phyloP scores from a whole-genome alignment of 2,113 vertebrate genomes.

The Notothenia rossii region DNA sequence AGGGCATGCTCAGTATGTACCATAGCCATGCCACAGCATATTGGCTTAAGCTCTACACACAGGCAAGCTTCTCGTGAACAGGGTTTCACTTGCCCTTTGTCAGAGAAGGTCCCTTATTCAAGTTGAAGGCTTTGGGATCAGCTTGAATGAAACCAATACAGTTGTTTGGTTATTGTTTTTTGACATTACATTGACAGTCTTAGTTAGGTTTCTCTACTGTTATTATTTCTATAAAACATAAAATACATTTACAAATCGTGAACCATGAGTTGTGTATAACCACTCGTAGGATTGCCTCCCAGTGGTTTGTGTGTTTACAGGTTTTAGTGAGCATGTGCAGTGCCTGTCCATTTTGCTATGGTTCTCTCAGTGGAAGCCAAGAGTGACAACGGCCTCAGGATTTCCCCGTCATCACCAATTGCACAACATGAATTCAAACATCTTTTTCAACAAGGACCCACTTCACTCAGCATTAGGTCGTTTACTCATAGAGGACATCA shows the following conservation, averaged over 20 bases:
- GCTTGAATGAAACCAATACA: slow-evolving; percentile 68
- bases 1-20: slow-evolving; percentile 78
- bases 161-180: slow-evolving; percentile 35
- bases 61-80: slow-evolving; percentile 73
- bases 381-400: slow-evolving; percentile 73
- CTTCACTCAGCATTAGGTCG: slow-evolving; percentile 47
- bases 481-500: slow-evolving; percentile 37
- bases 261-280: not conserved
- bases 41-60: slow-evolving; percentile 79
- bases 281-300: slow-evolving; percentile 15
- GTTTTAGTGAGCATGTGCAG: slow-evolving; percentile 48
- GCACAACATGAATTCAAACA: slow-evolving; percentile 55
- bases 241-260: too few relatives aligned
- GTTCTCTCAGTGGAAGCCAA: slow-evolving; percentile 62
- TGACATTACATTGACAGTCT: not conserved
- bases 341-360: slow-evolving; percentile 61
- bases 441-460: slow-evolving; percentile 57
- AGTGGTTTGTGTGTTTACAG: slow-evolving; percentile 21
- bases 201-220: not conserved
- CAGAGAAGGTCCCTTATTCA: slow-evolving; percentile 68
- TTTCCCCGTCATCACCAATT: slow-evolving; percentile 51
- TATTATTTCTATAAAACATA: not conserved
- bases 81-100: slow-evolving; percentile 74
- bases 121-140: slow-evolving; percentile 61
- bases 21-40: slow-evolving; percentile 78